Evolutionary conservation across 2,888 invertebrate species (phyloP), one percentile per base, ranked within the genome.

Genomic region (Thysanoteuthis rhombus): DNA sequence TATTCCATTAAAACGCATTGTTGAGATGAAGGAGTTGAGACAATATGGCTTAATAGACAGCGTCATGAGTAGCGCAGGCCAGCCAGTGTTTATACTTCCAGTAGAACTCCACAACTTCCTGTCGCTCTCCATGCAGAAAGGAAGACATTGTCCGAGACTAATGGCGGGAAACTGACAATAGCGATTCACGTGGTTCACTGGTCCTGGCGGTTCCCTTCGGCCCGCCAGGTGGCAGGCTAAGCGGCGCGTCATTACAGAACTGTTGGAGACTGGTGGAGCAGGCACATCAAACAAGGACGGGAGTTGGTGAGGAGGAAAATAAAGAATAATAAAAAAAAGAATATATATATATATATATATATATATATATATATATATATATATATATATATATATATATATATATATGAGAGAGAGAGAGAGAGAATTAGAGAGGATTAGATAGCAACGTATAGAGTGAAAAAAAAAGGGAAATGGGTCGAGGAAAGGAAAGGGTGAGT

Each of bases 1-100:
- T 75, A 75, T 75, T 75, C 75, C 75, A 75, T 75, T 75, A 75
- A 75, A 75, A 75, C 75, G n/a, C 75, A 75, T 75, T 75, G 75
- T 75, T 75, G 75, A 75, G 75, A 75, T n/a, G 75, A 75, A 75
- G 75, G 75, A n/a, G 75, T 75, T 75, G 75, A 75, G 75, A 75
- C 75, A 75, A 75, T 75, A 75, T 75, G 75, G 75, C 75, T 75
- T 75, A 75, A 75, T 75, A 75, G 75, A 36, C 75, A n/a, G n/a
- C 75, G n/a, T 75, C n/a, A 25, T 75, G 75, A 75, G n/a, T n/a
- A n/a, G 75, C n/a, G 75, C n/a, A 36, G 75, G 75, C 75, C n/a
- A 75, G n/a, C n/a, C 75, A 75, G 75, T n/a, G 75, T 75, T 75
- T 75, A 75, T 75, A 75, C 75, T 75, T 75, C n/a, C n/a, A 75